Evolutionary conservation across 1,140 invertebrate species (phyloP).

Genomic region (Saxidomus purpurata): DNA sequence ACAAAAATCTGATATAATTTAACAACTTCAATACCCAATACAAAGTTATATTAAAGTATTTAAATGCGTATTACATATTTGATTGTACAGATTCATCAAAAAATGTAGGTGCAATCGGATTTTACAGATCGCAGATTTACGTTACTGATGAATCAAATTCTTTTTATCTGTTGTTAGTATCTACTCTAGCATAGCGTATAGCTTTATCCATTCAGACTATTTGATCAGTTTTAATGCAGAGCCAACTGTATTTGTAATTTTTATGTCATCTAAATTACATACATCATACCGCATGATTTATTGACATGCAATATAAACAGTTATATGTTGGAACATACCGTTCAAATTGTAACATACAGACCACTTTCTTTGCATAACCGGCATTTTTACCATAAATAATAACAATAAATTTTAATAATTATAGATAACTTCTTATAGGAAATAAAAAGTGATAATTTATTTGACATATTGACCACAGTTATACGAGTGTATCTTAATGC

Average conservation of each 20-base stretch:
- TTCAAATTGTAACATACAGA: too few species aligned
- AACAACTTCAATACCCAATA: conserved; percentile 12
- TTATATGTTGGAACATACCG: too few species aligned
- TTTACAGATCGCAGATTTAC: conserved; percentile 2
- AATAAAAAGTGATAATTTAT: background rate
- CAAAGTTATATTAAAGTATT: conserved; percentile 6
- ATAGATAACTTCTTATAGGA: background rate
- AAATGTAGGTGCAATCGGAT: conserved; percentile 5
- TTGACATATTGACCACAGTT: too few species aligned
- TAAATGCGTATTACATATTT: background rate
- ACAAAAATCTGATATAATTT: conserved; percentile 27
- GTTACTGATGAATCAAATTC: conserved; percentile 12
- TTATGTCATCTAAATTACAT: background rate
- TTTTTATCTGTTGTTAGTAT: conserved; percentile 10
- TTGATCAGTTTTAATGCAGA: background rate
- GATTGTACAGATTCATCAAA: background rate
- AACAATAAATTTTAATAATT: background rate
- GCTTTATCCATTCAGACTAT: background rate
- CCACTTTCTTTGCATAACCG: too few species aligned
- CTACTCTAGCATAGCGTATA: conserved; percentile 33
- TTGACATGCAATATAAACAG: background rate
- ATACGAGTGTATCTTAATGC: too few species aligned
- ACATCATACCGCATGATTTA: background rate
- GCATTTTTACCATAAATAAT: background rate
- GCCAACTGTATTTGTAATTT: background rate